Evolutionary conservation across 2,888 invertebrate genomes (phyloP), one percentile per base, ranked within the genome.

Genomic region (Melipona bicolor): DNA sequence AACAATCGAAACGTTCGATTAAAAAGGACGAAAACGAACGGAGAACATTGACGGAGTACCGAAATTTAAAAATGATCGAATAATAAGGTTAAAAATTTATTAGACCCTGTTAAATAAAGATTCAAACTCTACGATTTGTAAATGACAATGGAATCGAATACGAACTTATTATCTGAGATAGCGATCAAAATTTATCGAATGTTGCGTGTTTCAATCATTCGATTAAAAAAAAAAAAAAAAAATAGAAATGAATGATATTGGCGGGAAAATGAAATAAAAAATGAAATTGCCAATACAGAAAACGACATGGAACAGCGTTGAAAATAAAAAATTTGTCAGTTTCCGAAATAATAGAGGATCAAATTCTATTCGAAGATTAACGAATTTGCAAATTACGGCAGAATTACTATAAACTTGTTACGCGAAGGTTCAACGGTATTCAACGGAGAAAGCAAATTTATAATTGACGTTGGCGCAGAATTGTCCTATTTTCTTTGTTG

Each of bases 401-500:
- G 6, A 15, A 54, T 36, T 24, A 6, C 15, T 4, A 24, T n/a
- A 70, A 70, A 17, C 19, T 56, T 70, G 15, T 72, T 36, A 54
- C 17, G 4, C 9, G 5, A 17, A 59, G 17, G 56, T 59, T 19
- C 43, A 43, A 43, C 32, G 43, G 36, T 27, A 36, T 32, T 50
- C 21, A 77, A 24, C 32, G 43, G 36, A 54, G 21, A 36, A 36
- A 68, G 50, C 32, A 62, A 77, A 77, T 77, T 68, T 52, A 50
- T 77, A 61, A 59, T 56, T 43, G 21, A 27, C 15, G 71, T 61
- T 61, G 72, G 13, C 56, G 19, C 52, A n/a, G 24, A 9, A 24
- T 11, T 50, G 54, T 49, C 43, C 54, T 36, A 27, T 56, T 50
- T 70, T 19, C 64, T 64, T 69, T 69, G 64, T 64, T 62, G 62